Conservation (phyloP, 2,797 vertebrate genomes). For the Margarornis squamiger region DNA sequence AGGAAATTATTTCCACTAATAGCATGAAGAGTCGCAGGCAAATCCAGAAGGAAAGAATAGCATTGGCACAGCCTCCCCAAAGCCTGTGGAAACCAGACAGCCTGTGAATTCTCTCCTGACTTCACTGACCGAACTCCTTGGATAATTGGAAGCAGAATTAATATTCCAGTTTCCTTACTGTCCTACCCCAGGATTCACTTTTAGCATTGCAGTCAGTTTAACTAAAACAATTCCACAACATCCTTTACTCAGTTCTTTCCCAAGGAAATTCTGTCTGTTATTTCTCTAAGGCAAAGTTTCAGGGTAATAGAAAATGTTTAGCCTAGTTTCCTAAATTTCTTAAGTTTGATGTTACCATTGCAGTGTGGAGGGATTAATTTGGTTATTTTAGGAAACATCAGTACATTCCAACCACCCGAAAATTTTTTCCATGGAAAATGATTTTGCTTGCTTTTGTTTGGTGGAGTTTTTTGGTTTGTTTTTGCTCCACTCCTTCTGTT, state of each 20-base stretch:
- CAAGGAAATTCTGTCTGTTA: constrained; percentile 1
- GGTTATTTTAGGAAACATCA: neutral
- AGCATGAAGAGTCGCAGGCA: neutral
- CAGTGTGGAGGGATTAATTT: neutral
- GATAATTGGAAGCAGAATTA: constrained; percentile 25
- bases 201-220: neutral
- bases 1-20: neutral
- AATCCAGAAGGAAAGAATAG: neutral
- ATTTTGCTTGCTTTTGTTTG: neutral
- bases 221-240: neutral
- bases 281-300: constrained; percentile 31
- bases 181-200: constrained; percentile 7
- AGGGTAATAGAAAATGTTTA: neutral
- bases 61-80: neutral
- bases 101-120: neutral
- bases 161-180: constrained; percentile 3
- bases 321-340: constrained; percentile 5
- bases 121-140: neutral
- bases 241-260: neutral
- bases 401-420: neutral
- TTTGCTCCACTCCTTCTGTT: neutral
- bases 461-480: neutral
- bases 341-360: neutral
- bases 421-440: neutral
- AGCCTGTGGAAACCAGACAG: neutral